Evolutionary conservation across 2,113 vertebrate genomes (phyloP).

Genomic region (Hypanus sabinus): DNA sequence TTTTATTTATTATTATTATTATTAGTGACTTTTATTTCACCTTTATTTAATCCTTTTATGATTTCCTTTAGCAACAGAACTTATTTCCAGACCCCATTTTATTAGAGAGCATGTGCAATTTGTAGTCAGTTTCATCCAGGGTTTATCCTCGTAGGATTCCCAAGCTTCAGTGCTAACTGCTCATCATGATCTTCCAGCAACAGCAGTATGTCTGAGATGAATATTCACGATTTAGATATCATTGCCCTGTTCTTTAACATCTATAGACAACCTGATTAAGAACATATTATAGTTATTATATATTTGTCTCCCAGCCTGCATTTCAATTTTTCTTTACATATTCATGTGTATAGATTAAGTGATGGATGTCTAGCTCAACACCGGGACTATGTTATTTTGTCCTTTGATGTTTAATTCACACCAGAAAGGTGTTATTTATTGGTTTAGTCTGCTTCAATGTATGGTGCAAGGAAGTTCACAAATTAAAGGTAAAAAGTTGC

Average conservation of each 20-base stretch:
- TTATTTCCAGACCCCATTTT: background rate
- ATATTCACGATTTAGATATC: background rate
- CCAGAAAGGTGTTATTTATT: too few species aligned
- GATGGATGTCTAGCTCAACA: background rate
- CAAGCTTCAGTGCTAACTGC: too few species aligned
- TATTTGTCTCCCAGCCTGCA: background rate
- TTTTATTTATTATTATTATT: too few species aligned
- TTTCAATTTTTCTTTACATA: background rate
- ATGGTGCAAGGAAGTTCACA: background rate
- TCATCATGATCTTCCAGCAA: background rate
- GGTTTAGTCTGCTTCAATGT: too few species aligned
- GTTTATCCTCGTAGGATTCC: too few species aligned
- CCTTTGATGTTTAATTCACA: background rate
- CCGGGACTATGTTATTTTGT: background rate
- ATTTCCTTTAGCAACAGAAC: background rate
- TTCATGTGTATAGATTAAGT: background rate
- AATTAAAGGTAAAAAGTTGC: background rate
- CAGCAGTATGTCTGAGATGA: background rate
- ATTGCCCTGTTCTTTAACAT: background rate
- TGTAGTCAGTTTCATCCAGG: background rate
- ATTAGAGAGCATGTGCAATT: background rate
- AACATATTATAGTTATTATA: background rate
- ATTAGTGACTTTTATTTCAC: too few species aligned
- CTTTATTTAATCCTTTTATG: background rate
- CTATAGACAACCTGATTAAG: background rate